Evolutionary conservation across 1,140 invertebrate genomes (phyloP).

Genomic region (Tetramorium parvispinum): DNA sequence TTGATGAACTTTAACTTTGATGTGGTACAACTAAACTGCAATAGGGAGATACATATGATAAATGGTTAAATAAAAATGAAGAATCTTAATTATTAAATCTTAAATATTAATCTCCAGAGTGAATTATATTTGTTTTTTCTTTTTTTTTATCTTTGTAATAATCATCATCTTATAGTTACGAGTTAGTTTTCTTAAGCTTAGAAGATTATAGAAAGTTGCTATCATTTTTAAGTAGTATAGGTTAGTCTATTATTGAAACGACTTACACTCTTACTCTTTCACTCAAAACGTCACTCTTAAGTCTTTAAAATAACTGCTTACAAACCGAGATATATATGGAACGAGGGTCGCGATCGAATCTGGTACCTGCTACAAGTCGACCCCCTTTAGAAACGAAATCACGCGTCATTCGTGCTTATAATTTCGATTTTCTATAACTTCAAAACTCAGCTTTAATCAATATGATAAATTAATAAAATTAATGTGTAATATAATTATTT

Average conservation of each 20-base stretch:
- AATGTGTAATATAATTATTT: neutral
- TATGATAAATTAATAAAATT: neutral
- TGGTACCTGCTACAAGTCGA: neutral
- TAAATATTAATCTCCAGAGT: too few species aligned
- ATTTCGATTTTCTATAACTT: neutral
- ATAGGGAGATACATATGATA: too few species aligned
- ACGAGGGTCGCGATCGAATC: neutral
- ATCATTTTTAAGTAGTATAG: neutral
- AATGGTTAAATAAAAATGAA: too few species aligned
- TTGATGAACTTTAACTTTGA: too few species aligned
- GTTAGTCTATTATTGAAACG: neutral
- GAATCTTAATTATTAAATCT: too few species aligned
- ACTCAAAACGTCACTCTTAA: neutral
- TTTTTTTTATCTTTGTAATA: too few species aligned
- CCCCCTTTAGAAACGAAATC: neutral
- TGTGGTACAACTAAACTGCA: too few species aligned
- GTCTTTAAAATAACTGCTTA: neutral
- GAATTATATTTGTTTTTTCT: too few species aligned
- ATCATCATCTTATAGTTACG: too few species aligned
- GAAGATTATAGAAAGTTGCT: neutral
- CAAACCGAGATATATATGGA: neutral
- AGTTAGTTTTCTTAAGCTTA: too few species aligned
- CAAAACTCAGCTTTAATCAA: neutral
- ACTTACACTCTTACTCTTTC: neutral
- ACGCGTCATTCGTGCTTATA: neutral